Evolutionary conservation across 2,113 vertebrate species (phyloP).

Genomic region (Channa maculata): DNA sequence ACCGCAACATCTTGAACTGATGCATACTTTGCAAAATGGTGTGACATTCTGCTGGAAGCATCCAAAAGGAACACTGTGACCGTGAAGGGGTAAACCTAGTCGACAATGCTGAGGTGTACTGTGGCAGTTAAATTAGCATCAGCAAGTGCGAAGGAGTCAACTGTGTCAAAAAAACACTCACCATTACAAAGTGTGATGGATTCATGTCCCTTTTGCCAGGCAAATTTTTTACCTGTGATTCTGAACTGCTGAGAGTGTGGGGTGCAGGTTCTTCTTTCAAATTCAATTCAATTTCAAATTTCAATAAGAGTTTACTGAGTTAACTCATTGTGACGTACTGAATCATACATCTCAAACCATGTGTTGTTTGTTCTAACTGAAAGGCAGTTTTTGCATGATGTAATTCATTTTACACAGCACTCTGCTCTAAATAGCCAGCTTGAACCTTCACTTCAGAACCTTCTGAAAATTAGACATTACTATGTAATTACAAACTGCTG

Average conservation of each 20-base stretch:
- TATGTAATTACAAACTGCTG: background rate
- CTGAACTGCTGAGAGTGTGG: background rate
- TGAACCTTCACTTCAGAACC: background rate
- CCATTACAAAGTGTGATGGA: background rate
- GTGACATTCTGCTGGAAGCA: slow-evolving; percentile 2
- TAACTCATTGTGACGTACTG: background rate
- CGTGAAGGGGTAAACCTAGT: slow-evolving; percentile 5
- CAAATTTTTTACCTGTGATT: background rate
- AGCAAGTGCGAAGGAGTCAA: background rate
- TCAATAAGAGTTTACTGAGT: no score
- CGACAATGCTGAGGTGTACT: background rate
- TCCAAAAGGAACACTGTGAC: background rate
- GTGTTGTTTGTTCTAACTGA: background rate
- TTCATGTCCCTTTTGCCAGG: background rate
- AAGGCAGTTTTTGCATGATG: background rate
- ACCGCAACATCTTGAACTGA: slow-evolving; percentile 5
- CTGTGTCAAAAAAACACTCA: background rate
- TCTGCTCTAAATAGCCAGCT: background rate
- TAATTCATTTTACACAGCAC: background rate
- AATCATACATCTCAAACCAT: background rate
- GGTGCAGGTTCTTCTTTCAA: background rate
- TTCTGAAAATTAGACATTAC: background rate
- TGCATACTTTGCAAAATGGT: background rate
- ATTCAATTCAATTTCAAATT: no score
- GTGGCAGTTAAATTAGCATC: slow-evolving; percentile 14